Evolutionary conservation across 1,140 invertebrate genomes (phyloP), one percentile per base, ranked within the genome.

Genomic region (Sarcophaga bullata): DNA sequence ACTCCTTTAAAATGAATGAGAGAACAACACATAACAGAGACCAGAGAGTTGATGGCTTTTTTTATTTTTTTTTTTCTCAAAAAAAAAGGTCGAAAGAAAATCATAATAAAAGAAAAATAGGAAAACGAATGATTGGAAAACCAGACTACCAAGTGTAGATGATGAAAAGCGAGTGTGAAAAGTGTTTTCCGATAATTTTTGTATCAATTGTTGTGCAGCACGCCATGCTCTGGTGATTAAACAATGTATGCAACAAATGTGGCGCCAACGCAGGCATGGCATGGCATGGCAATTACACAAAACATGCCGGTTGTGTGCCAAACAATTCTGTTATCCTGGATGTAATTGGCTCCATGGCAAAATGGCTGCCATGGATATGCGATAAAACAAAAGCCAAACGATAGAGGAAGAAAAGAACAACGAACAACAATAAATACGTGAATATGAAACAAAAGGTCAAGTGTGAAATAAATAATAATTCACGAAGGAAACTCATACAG

Each of bases 311-410:
- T 37, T 37, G 25, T 37, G 25, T 37, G 25, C 7, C 17, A 19
- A 52, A 68, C 9, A 19, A 68, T 68, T 68, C 62, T 68, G 62
- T 68, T 68, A 68, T 68, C 62, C 62, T 68, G 17, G 62, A 68
- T 68, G 17, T 68, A 8, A 25, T 68, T 68, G 62, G 62, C 62
- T 68, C 62, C 62, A 68, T 68, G n/a, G 62, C 62, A 68, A 68
- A 68, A 68, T 68, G 62, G 62, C 62, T 68, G 62, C 62, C 62
- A 68, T 68, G 62, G 62, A 68, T 19, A 52, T 52, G 13, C 50
- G 2, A 68, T 9, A 37, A 37, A 37, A 68, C 62, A 68, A 68
- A 25, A 19, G 62, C 15, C 7, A 11, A 68, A 68, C n/a, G 19
- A 19, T 8, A 68, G 19, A 52, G 13, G 11, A 50, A 50, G 19